phyloP scores from a whole-genome alignment of 2,797 vertebrate species.

The Sebastes taczanowskii region DNA sequence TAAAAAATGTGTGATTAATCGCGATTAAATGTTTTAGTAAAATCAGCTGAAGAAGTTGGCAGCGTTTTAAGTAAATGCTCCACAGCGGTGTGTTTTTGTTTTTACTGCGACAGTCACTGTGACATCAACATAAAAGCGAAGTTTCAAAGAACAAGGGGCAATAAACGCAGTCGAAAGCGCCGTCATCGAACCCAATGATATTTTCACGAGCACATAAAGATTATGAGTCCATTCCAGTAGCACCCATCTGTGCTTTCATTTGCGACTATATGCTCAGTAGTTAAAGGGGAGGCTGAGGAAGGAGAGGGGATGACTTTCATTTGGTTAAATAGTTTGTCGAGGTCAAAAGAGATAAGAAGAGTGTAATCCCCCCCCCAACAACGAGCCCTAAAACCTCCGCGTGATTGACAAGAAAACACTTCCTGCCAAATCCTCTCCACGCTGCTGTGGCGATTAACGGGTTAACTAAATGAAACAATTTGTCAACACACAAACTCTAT shows the following conservation, averaged over 20 bases:
- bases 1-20: too few species aligned
- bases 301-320: constrained; percentile 75
- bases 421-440: constrained; percentile 43
- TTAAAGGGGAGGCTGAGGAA: constrained; percentile 48
- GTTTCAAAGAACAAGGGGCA: constrained; percentile 78
- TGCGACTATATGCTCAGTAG: constrained; percentile 64
- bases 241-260: constrained; percentile 77
- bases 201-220: constrained; percentile 87
- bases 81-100: background rate
- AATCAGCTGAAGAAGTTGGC: background rate
- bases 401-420: constrained; percentile 29
- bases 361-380: background rate
- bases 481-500: constrained; percentile 94
- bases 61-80: background rate
- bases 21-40: background rate
- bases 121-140: constrained; percentile 78
- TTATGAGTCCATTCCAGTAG: constrained; percentile 69
- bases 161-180: constrained; percentile 75
- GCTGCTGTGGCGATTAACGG: constrained; percentile 83
- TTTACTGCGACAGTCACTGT: constrained; percentile 41
- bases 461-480: constrained; percentile 96
- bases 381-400: constrained; percentile 6
- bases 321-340: constrained; percentile 75
- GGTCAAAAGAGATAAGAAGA: constrained; percentile 59
- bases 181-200: constrained; percentile 83